Percentiles rank a stretch among this genome's conserved stretches.
phyloP scores from a whole-genome alignment of 2,113 vertebrate species.

The Bubo bubo region DNA sequence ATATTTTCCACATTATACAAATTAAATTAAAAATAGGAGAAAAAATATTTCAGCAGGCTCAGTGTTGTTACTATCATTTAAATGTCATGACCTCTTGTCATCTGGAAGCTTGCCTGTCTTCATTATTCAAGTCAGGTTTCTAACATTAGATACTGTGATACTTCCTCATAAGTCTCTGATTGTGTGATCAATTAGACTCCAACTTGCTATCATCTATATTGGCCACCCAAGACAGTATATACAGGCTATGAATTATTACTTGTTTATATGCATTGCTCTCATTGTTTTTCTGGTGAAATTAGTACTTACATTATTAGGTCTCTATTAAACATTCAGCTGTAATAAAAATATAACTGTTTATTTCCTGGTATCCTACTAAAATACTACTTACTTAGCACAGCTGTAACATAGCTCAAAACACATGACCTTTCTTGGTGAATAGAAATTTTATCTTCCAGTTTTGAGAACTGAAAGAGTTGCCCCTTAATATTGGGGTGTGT shows the following conservation, averaged over 20 bases:
- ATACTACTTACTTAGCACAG: background rate
- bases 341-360: background rate
- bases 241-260: background rate
- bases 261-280: background rate
- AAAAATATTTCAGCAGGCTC: background rate
- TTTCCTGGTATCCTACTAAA: background rate
- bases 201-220: background rate
- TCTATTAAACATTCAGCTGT: background rate
- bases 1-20: background rate
- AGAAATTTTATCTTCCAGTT: background rate
- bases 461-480: background rate
- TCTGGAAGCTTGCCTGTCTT: background rate
- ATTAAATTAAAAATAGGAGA: background rate
- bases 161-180: background rate
- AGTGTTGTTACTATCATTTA: background rate
- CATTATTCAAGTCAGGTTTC: background rate
- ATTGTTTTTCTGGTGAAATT: background rate
- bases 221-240: background rate
- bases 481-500: background rate
- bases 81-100: background rate
- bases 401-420: background rate
- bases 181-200: background rate
- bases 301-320: background rate
- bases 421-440: background rate
- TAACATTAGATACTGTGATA: background rate